A percentile compares a stretch with the other conserved stretches of the same genome.
phyloP scores from a whole-genome alignment of 2,888 invertebrate species.

The Eupithecia subumbrata region DNA sequence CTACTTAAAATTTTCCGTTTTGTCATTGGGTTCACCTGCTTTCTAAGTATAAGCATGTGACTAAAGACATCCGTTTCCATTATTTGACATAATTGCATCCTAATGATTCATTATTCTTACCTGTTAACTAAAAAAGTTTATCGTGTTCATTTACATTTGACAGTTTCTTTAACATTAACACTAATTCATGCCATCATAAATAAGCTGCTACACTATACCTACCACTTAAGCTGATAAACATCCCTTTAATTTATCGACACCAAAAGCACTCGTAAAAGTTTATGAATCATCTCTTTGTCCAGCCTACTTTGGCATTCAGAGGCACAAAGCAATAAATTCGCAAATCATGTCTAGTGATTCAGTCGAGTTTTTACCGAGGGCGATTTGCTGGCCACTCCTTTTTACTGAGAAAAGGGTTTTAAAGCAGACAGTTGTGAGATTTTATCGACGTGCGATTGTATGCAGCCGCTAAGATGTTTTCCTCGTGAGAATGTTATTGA shows the following conservation, averaged over 20 bases:
- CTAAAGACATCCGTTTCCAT: constrained; percentile 5
- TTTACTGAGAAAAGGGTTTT: constrained; percentile 58
- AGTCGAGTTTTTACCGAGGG: constrained; percentile 59
- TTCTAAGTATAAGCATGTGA: neutral
- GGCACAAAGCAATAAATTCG: constrained; percentile 67
- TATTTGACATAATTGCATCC: neutral
- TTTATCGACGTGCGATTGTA: constrained; percentile 58
- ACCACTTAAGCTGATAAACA: constrained; percentile 34
- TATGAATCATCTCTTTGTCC: constrained; percentile 58
- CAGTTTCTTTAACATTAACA: constrained; percentile 28
- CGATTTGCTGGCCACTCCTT: constrained; percentile 57
- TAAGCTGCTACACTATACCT: constrained; percentile 21
- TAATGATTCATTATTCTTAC: neutral
- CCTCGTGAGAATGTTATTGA: constrained; percentile 28
- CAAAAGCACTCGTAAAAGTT: constrained; percentile 39
- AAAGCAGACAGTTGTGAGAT: constrained; percentile 58
- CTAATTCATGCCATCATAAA: constrained; percentile 33
- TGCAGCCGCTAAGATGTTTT: constrained; percentile 44
- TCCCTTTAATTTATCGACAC: constrained; percentile 42
- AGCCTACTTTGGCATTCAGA: constrained; percentile 70
- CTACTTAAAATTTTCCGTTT: neutral
- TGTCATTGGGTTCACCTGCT: neutral
- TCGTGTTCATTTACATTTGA: constrained; percentile 15
- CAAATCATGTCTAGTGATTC: constrained; percentile 76
- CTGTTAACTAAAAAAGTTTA: neutral